Base-by-base conservation (phyloP, 2,888 invertebrate species). In the Agrochola macilenta region DNA sequence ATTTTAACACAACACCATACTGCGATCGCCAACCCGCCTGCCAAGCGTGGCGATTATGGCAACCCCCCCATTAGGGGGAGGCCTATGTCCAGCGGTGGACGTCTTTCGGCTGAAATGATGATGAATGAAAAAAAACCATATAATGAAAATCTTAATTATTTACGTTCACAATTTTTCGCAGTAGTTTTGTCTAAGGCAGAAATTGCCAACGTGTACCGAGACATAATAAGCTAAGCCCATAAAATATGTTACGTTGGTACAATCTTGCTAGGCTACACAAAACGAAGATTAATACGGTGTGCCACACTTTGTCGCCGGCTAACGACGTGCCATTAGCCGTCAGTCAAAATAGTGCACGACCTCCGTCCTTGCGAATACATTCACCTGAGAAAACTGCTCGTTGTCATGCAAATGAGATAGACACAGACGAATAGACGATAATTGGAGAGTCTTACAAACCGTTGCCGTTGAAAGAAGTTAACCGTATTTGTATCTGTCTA, bases 381-480 rank as follows among this genome's bases (percentile, higher is more conserved):
- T 87, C 80, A 87, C 81, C 76, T 69, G 64, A 69, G 78, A 81
- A 81, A 77, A 78, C 58, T 76, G 35, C 9, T 65, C 71, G 65
- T 86, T 88, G 69, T 85, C 63, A 88, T 88, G 87, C 73, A 76
- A 88, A 88, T 85, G 52, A 69, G 69, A 76, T n/a, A 78, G 78
- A 82, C 81, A 72, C 66, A 79, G 39, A 76, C 61, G 26, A 69
- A 78, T 65, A 77, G 65, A 78, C 43, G 23, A 69, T 77, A 81
- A 65, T 79, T 49, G 39, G 43, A 78, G 30, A 78, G 30, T 74
- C 61, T 81, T 77, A 81, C 75, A 79, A 78, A 78, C 61, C 23
- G 17, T 65, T 69, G 35, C 46, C 54, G 58, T 20, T 79, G 57
- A 69, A 74, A 74, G 26, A 70, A 69, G 30, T 66, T 43, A 35